These are phyloP conservation scores for Formicarius rufipectus DNA, from an alignment of 2,113 vertebrate species.

Conservation along the genomic window DNA sequence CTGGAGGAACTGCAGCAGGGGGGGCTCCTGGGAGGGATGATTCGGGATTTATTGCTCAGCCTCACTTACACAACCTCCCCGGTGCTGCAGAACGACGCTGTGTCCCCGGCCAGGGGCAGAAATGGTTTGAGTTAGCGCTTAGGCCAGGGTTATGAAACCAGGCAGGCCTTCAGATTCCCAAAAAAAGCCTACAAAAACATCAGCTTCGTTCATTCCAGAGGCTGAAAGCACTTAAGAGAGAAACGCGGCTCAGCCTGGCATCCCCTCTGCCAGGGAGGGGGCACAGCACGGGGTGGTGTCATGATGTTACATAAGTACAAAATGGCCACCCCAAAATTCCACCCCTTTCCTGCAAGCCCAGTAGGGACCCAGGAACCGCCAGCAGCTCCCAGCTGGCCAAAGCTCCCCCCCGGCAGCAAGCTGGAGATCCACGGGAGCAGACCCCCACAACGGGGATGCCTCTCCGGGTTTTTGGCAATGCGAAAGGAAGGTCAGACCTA, in stretches of 20 bases:
- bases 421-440: not conserved
- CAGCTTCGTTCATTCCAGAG: not conserved
- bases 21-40: rapidly evolving
- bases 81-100: not conserved
- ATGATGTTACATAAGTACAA: not conserved
- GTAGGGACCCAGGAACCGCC: not conserved
- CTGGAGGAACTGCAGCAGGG: not conserved
- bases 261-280: not conserved
- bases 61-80: not conserved
- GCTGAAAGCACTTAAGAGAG: not conserved
- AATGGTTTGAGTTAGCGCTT: not conserved
- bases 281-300: not conserved
- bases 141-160: not conserved
- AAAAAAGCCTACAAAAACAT: not conserved
- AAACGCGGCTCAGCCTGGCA: not conserved
- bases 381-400: not conserved
- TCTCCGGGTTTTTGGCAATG: not conserved
- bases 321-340: conserved; percentile 38
- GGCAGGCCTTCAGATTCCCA: not conserved
- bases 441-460: not conserved
- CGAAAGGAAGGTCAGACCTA: not conserved
- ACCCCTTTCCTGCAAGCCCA: not conserved
- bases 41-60: not conserved
- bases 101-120: not conserved
- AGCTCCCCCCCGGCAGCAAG: rapidly evolving